phyloP scores from a whole-genome alignment of 2,113 vertebrate species.

The Empidonax traillii region DNA sequence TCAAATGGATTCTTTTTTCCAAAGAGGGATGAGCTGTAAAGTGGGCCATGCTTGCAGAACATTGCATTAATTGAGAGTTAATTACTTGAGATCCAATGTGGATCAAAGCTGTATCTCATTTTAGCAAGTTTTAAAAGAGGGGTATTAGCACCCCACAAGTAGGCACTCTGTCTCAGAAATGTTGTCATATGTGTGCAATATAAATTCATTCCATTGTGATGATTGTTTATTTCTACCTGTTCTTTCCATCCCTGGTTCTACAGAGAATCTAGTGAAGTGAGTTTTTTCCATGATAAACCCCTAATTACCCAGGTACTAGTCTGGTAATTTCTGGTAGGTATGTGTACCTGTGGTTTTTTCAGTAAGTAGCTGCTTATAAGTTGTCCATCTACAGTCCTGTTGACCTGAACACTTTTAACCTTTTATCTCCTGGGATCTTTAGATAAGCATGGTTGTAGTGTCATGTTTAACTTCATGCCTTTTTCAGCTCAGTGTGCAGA shows the following conservation, averaged over 20 bases:
- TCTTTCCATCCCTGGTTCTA: neutral
- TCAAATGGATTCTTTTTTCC: neutral
- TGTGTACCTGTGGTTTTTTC: neutral
- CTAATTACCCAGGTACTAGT: neutral
- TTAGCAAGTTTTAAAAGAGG: neutral
- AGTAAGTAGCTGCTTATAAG: neutral
- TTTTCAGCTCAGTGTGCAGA: neutral
- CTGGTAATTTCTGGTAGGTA: neutral
- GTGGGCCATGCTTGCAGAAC: neutral
- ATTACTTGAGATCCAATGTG: neutral
- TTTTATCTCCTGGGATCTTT: neutral
- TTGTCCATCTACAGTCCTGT: neutral
- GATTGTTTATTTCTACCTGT: neutral
- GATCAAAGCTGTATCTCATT: neutral
- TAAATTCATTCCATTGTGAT: neutral
- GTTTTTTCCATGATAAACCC: neutral
- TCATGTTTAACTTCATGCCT: neutral
- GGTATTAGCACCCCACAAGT: rapidly evolving
- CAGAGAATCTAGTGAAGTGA: neutral
- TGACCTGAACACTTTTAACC: neutral
- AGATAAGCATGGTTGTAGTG: neutral
- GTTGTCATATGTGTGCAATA: neutral
- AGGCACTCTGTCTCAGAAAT: neutral
- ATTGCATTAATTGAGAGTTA: neutral
- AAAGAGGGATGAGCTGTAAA: neutral